Evolutionary conservation across 2,888 invertebrate species (phyloP), one percentile per base, ranked within the genome.

Genomic region (Gymnocheta viridis): DNA sequence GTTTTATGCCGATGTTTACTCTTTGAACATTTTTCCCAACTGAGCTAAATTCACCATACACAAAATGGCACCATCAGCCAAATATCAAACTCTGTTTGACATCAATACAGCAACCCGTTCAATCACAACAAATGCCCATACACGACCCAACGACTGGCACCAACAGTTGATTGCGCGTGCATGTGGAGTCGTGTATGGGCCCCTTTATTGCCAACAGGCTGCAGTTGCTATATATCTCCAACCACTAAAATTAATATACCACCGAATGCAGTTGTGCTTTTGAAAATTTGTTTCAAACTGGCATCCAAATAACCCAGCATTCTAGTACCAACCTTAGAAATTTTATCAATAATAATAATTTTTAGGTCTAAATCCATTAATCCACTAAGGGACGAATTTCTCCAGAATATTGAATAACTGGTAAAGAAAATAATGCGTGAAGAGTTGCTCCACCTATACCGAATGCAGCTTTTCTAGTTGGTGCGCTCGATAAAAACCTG

Each of bases 261-360:
- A 44, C 69, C 60, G 27, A 81, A 82, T 3, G 47, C 29, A n/a
- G 17, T 19, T 17, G 70, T 41, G 9, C 12, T 77, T 32, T 82
- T 82, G 19, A 77, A 82, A 22, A 82, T 72, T 66, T 82, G 77
- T 10, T 70, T 76, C 5, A 64, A 32, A 64, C 76, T 54, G 32
- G 76, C 49, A 72, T 78, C 51, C 4, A 79, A 19, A 29, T 35
- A 47, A 5, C 69, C 29, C 6, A 79, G 19, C 64, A 72, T 82
- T 69, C 54, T 80, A 22, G 76, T 70, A 0, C 72, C 83, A 24
- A 70, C 82, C 74, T 76, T 79, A 10, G 79, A 82, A 22, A 82
- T 69, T 69, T 79, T 79, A 35, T 80, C 84, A 60, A 84, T 73
- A 22, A 81, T 80, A 1, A 80, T 56, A 1, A 83, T n/a, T 35